These are phyloP conservation scores for Panorpa germanica DNA, from an alignment of 2,888 invertebrate genomes.

Conservation along the genomic window DNA sequence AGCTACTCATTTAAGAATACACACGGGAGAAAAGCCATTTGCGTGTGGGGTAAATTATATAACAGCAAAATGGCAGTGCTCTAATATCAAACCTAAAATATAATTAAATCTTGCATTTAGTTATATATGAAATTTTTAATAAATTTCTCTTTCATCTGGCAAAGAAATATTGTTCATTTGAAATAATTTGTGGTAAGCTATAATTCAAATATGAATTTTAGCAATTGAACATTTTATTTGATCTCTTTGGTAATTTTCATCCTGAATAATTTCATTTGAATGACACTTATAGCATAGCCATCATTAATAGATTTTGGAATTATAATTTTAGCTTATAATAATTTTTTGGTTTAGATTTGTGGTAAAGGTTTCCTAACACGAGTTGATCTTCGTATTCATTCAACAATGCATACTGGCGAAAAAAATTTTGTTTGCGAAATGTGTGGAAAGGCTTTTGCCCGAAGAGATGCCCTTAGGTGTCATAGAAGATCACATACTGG, in stretches of 20 bases:
- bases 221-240: too few relatives aligned
- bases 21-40: slow-evolving; percentile 38
- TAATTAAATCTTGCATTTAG: slow-evolving; percentile 5
- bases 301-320: slow-evolving; percentile 8
- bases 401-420: slow-evolving; percentile 40
- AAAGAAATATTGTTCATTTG: too few relatives aligned
- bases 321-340: neutral
- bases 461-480: slow-evolving; percentile 35
- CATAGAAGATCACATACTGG: slow-evolving; percentile 37
- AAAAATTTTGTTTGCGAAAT: slow-evolving; percentile 39
- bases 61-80: neutral
- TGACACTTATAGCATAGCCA: too few relatives aligned
- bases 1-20: slow-evolving; percentile 34
- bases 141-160: too few relatives aligned
- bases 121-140: too few relatives aligned
- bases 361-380: slow-evolving; percentile 37
- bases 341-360: slow-evolving; percentile 21
- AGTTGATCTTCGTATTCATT: slow-evolving; percentile 36
- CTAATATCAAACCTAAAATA: neutral
- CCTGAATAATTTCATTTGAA: too few relatives aligned
- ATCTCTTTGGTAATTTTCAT: too few relatives aligned
- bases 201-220: too few relatives aligned
- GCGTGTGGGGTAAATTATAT: slow-evolving; percentile 29
- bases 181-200: too few relatives aligned
- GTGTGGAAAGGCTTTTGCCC: slow-evolving; percentile 38